A percentile compares a stretch with the other conserved stretches of the same genome.
Evolutionary conservation across 2,113 vertebrate species (phyloP).

Genomic region (Malurus cyaneus): DNA sequence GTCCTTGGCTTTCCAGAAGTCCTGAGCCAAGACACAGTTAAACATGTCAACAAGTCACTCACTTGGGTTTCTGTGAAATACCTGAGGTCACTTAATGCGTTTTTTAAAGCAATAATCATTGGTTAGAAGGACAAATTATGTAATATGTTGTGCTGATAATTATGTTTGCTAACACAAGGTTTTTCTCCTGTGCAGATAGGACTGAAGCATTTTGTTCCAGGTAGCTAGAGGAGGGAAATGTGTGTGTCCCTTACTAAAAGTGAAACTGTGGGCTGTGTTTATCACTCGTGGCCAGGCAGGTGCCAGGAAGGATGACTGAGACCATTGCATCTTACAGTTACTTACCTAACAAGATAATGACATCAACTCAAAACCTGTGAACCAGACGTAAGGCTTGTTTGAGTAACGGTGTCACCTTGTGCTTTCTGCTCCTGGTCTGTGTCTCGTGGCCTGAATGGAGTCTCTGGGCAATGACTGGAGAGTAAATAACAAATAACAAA

Average conservation of each 20-base stretch:
- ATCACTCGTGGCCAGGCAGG: background rate
- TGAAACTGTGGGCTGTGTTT: background rate
- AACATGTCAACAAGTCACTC: background rate
- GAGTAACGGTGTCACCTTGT: background rate
- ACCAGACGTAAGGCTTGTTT: background rate
- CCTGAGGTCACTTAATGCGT: background rate
- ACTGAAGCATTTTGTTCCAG: background rate
- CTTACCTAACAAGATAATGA: background rate
- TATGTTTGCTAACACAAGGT: background rate
- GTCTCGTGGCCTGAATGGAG: background rate
- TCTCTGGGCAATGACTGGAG: background rate
- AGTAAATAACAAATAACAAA: background rate
- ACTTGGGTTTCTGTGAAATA: background rate
- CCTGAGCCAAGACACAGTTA: background rate
- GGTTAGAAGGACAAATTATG: background rate
- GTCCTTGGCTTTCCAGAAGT: background rate
- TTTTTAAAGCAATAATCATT: background rate
- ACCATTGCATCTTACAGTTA: background rate
- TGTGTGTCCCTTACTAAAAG: background rate
- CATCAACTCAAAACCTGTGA: background rate
- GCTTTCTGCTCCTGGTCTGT: background rate
- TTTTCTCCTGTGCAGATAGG: background rate
- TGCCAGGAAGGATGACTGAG: background rate
- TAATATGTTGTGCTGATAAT: background rate
- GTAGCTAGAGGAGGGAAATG: background rate